Percentiles rank a stretch among this genome's conserved stretches.
Conservation (phyloP, 2,888 invertebrate genomes). For the Ichneumoninae sp. region DNA sequence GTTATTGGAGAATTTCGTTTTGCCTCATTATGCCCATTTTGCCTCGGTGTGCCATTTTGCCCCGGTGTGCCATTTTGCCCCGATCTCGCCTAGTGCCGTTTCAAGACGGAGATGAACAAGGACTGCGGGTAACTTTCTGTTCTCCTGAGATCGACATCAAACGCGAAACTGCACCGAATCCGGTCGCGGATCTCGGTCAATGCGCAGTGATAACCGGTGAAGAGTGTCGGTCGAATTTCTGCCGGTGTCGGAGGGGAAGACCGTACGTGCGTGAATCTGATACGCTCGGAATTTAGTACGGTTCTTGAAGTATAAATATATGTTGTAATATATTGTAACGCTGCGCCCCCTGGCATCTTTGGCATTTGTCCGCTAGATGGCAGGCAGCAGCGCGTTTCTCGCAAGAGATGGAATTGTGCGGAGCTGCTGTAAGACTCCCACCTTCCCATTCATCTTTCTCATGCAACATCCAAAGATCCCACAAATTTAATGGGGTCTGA, state of each 20-base stretch:
- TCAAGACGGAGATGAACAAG: neutral
- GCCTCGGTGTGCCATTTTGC: no score
- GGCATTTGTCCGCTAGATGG: neutral
- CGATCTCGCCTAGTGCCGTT: neutral
- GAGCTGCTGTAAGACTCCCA: no score
- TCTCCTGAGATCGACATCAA: conserved; percentile 18
- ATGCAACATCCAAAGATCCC: no score
- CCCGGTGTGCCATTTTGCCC: no score
- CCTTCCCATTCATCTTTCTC: no score
- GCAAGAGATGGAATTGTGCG: no score
- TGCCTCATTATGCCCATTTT: no score
- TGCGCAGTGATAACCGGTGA: neutral
- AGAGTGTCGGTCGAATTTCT: neutral
- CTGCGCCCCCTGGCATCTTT: neutral
- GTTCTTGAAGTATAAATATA: neutral
- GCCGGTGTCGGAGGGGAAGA: neutral
- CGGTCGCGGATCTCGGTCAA: neutral
- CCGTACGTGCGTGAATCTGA: neutral
- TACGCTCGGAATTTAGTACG: neutral
- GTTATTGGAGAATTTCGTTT: no score
- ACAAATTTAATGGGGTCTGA: no score
- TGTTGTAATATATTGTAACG: neutral
- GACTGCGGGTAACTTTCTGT: conserved; percentile 11
- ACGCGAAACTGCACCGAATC: neutral
- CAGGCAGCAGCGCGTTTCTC: no score